Evolutionary conservation across 2,113 vertebrate genomes (phyloP), one percentile per base, ranked within the genome.

Genomic region (Macquaria ambigua): DNA sequence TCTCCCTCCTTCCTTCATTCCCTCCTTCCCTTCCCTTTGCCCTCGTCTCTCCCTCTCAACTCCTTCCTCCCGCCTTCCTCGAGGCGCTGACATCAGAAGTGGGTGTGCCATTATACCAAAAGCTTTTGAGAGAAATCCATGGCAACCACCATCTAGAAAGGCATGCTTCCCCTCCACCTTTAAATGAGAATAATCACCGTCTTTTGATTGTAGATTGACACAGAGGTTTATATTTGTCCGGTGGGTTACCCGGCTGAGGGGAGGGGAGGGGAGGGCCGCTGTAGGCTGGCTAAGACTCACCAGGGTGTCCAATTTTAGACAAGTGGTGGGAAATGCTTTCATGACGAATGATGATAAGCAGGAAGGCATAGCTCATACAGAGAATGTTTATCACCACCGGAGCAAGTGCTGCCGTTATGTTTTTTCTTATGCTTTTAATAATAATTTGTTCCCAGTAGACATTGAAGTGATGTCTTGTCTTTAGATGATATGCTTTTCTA

Each of bases 91-190:
- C 96, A 96, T 96, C 96, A 96, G 89, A 90, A 91, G 94, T 95
- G 94, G 96, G 95, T 85, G 95, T 94, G 95, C 90, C 88, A 85
- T 93, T 93, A 91, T 74, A 92, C 87, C 81, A 86, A 93, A 94
- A 92, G 94, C 94, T 95, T 95, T 94, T 90, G 90, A 94, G 91
- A 94, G 81, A 95, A 95, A 94, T 93, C 96, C 96, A 96, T 96
- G 95, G 96, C 95, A 96, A 96, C 96, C 87, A 73, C 67, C 88
- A 86, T 90, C 76, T 74, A 89, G 70, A 78, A 43, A 91, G 79
- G 77, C 41, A 48, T 83, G 82, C 79, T 69, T 74, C 78, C 87
- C 84, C 81, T 85, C 74, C 75, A 84, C 80, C 87, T 91, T 90
- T 85, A 86, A 92, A 91, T 83, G 77, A 66, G 86, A 90, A 92